Conservation (phyloP, 2,797 vertebrate species). For the Anguilla obscura region DNA sequence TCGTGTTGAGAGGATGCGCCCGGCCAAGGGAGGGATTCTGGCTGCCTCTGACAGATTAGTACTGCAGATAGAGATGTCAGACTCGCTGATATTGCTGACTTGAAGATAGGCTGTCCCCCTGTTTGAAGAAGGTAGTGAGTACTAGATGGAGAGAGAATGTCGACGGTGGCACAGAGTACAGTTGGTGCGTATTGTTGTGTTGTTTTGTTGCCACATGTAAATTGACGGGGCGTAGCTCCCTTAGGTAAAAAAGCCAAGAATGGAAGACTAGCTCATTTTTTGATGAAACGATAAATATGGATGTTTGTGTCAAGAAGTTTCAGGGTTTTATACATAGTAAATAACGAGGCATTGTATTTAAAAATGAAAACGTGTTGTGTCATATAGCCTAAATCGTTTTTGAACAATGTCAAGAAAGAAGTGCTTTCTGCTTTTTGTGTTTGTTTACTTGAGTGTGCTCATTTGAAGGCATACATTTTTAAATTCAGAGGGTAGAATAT, state of each 20-base stretch:
- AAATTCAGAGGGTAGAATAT: not conserved
- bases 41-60: not conserved
- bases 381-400: not conserved
- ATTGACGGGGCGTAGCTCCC: slow-evolving; percentile 59
- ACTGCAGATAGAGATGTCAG: slow-evolving; percentile 15
- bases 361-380: not conserved
- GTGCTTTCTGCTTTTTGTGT: not conserved
- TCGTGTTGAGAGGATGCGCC: not conserved
- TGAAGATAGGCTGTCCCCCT: not conserved
- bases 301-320: not conserved
- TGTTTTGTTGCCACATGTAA: slow-evolving; percentile 34
- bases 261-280: not conserved
- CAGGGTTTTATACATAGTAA: not conserved
- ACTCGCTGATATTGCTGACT: slow-evolving; percentile 31
- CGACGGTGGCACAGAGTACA: not conserved
- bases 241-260: slow-evolving; percentile 16
- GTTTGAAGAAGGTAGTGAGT: not conserved
- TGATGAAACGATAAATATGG: slow-evolving; percentile 6
- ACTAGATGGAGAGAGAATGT: not conserved
- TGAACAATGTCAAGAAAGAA: not conserved
- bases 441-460: not conserved
- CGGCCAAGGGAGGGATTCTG: not conserved
- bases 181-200: slow-evolving; percentile 31
- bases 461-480: not conserved
- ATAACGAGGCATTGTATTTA: not conserved